phyloP scores from a whole-genome alignment of 1,140 invertebrate species.

The Leptinotarsa texana region DNA sequence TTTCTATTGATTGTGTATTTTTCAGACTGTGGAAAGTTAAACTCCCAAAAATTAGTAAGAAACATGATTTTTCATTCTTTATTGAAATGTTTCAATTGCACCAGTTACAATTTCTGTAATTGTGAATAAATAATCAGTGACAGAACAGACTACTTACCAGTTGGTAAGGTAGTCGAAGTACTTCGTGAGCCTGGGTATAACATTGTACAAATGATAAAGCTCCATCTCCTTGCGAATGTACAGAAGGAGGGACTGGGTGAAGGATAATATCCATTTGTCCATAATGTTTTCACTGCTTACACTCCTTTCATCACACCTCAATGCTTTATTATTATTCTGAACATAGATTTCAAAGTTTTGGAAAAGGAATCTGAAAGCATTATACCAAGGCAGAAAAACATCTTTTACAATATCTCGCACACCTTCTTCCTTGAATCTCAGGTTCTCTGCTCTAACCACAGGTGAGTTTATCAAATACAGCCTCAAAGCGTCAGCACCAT shows the following conservation, averaged over 20 bases:
- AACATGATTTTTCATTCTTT: too few relatives aligned
- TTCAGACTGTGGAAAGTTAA: too few relatives aligned
- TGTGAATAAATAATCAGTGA: too few relatives aligned
- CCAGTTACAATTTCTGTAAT: too few relatives aligned
- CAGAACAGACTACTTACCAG: conserved; percentile 62
- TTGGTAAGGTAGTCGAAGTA: conserved; percentile 98
- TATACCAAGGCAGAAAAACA: conserved; percentile 98
- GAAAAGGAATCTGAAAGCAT: conserved; percentile 94
- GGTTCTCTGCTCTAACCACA: conserved; percentile 94
- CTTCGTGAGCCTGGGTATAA: conserved; percentile 89
- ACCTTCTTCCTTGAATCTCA: conserved; percentile 94
- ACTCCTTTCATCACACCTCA: conserved; percentile 67
- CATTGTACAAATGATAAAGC: conserved; percentile 92
- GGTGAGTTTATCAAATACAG: conserved; percentile 98
- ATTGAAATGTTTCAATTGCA: too few relatives aligned
- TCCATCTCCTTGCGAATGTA: conserved; percentile 94
- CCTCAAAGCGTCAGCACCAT: conserved; percentile 95
- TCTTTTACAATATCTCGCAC: conserved; percentile 96
- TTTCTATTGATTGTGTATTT: too few relatives aligned
- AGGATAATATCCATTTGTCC: conserved; percentile 97
- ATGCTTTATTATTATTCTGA: conserved; percentile 68
- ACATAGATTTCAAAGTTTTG: conserved; percentile 88
- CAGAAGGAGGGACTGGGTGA: conserved; percentile 88
- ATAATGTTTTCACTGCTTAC: conserved; percentile 78
- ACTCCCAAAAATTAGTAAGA: too few relatives aligned